Evolutionary conservation across 2,888 invertebrate genomes (phyloP).

Genomic region (Eutolmus rufibarbis): DNA sequence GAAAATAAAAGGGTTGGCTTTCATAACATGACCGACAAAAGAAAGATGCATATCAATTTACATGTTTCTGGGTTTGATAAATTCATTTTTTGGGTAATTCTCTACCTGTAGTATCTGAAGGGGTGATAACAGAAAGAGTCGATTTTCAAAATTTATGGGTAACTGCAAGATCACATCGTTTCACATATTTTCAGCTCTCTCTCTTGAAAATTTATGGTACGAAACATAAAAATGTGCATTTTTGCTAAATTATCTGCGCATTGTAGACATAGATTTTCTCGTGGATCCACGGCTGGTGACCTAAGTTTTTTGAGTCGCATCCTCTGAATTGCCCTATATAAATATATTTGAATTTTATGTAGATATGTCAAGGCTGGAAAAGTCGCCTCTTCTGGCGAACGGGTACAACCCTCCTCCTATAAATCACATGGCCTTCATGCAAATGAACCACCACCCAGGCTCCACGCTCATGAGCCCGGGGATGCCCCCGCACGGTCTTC

Average conservation of each 20-base stretch:
- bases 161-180: no score
- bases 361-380: slow-evolving; percentile 90
- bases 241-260: no score
- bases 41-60: no score
- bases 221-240: no score
- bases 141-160: no score
- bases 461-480: slow-evolving; percentile 87
- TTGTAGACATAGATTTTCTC: background rate
- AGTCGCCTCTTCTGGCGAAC: slow-evolving; percentile 89
- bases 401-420: slow-evolving; percentile 94
- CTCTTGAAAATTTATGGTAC: background rate
- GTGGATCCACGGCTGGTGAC: background rate
- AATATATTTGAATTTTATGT: slow-evolving; percentile 54
- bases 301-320: background rate
- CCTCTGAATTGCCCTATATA: background rate
- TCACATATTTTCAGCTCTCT: no score
- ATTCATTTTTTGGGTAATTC: no score
- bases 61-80: no score
- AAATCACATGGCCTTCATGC: slow-evolving; percentile 95
- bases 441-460: slow-evolving; percentile 79
- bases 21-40: no score
- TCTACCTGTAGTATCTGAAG: no score
- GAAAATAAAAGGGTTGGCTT: no score
- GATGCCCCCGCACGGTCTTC: slow-evolving; percentile 82
- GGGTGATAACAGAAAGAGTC: no score